A percentile compares a stretch with the other conserved stretches of the same genome.
These are phyloP conservation scores for Orthonevra nobilis DNA, from an alignment of 2,888 invertebrate species.

Conservation along the genomic window DNA sequence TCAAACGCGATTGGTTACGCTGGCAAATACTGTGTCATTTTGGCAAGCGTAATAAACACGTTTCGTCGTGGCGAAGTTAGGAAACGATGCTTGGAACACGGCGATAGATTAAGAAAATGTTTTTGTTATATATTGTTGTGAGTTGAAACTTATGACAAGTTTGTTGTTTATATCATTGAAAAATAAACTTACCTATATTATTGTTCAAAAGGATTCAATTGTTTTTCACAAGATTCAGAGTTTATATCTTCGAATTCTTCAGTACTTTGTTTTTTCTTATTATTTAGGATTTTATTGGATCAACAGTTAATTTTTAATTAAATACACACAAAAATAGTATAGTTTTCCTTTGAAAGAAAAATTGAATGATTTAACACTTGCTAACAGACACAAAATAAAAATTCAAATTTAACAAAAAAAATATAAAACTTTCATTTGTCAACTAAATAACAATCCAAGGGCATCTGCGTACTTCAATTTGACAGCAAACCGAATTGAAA, in stretches of 20 bases:
- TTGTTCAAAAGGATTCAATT: not conserved
- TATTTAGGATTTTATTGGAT: not conserved
- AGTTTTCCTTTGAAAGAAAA: slow-evolving; percentile 21
- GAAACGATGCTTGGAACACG: too few relatives aligned
- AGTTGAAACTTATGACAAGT: too few relatives aligned
- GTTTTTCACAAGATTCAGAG: slow-evolving; percentile 16
- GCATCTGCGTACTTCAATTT: slow-evolving; percentile 45
- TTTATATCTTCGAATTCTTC: not conserved
- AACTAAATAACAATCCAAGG: slow-evolving; percentile 46
- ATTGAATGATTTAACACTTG: not conserved
- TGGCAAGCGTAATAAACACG: too few relatives aligned
- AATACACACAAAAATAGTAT: not conserved
- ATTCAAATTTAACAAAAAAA: not conserved
- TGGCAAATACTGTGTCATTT: too few relatives aligned
- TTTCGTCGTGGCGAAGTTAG: too few relatives aligned
- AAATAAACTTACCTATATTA: slow-evolving; percentile 21
- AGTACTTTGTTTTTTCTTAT: not conserved
- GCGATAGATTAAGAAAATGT: too few relatives aligned
- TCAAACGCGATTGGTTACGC: too few relatives aligned
- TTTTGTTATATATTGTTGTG: too few relatives aligned
- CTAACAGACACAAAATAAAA: slow-evolving; percentile 1
- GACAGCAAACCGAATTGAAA: slow-evolving; percentile 49
- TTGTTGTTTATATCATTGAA: too few relatives aligned
- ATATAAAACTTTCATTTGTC: slow-evolving; percentile 19
- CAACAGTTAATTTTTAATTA: slow-evolving; percentile 8